Base-by-base conservation (phyloP, 2,113 vertebrate species). In the Spilogale gracilis region DNA sequence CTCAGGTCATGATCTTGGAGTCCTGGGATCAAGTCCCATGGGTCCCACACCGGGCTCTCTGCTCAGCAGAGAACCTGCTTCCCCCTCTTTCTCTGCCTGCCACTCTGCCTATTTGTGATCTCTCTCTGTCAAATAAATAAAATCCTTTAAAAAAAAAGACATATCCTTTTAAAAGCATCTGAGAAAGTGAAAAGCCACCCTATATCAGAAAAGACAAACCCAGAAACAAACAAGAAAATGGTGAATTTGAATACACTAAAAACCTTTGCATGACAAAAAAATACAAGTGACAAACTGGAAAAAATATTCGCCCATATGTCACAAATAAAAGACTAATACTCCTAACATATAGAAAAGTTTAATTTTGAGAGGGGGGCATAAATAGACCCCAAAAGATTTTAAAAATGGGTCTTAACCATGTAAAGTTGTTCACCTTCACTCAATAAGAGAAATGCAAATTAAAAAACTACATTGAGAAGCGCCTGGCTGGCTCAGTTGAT, bases 121-220 rank as follows among this genome's bases (percentile, higher is more conserved):
- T 38, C 38, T 38, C 38, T 38, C 38, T 38, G 38, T 38, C 38
- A 38, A 38, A 38, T 38, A 38, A 38, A 38, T 38, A 38, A 38
- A 38, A 38, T 38, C 38, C 38, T 38, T 38, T 38, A 38, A 38
- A 38, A 38, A 38, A 38, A 52, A 92, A 89, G 30, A 50, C 71
- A 48, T n/a, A 78, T 18, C 16, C 45, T 84, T 92, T 88, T 27
- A 71, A 91, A 63, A 54, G 21, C 45, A 52, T 45, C 21, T 14
- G 32, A 86, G 32, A 73, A 92, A n/a, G 54, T 87, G 56, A 79
- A 95, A 91, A 76, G 18, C 52, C 27, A 78, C 50, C 81, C 84
- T 60, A 91, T 63, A 63, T 56, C 30, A 50, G 14, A 8, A 30
- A 25, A 56, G 2, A 74, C 4, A 74, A 13, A 74, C 45, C 1